A percentile compares a stretch with the other conserved stretches of the same genome.
These are phyloP conservation scores for Cirrhinus mrigala DNA, from an alignment of 2,797 vertebrate genomes.

Conservation along the genomic window DNA sequence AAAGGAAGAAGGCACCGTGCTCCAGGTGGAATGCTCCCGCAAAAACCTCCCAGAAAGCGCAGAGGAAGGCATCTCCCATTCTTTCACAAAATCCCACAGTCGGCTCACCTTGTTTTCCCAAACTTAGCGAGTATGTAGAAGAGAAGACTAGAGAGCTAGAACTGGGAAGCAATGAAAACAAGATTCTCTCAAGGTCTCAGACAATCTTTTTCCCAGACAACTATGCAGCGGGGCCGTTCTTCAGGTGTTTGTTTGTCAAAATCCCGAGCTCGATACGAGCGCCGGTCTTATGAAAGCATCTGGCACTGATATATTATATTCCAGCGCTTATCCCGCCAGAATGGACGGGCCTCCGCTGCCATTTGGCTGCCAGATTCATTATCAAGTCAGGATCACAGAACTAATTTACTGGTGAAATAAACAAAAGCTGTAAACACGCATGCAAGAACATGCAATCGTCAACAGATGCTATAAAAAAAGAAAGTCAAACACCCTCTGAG, in stretches of 20 bases:
- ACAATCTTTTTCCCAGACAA: conserved; percentile 62
- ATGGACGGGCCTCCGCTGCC: neutral
- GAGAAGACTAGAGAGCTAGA: conserved; percentile 30
- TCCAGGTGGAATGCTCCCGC: conserved; percentile 74
- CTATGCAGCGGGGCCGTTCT: conserved; percentile 59
- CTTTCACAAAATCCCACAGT: conserved; percentile 41
- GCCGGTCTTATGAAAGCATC: conserved; percentile 43
- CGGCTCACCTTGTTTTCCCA: conserved; percentile 37
- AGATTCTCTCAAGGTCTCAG: conserved; percentile 53
- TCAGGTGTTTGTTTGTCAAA: conserved; percentile 57
- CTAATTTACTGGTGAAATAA: conserved; percentile 42
- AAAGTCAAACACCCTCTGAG: neutral
- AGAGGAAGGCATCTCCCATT: conserved; percentile 30
- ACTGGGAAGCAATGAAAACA: conserved; percentile 46
- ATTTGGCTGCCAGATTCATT: conserved; percentile 50
- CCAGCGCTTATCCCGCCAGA: conserved; percentile 6
- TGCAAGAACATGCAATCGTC: conserved; percentile 24
- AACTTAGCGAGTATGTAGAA: conserved; percentile 16
- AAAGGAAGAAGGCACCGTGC: conserved; percentile 62
- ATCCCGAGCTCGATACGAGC: conserved; percentile 30
- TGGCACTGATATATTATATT: conserved; percentile 52
- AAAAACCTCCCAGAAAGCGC: conserved; percentile 51
- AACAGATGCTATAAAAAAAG: conserved; percentile 34
- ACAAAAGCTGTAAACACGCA: conserved; percentile 46
- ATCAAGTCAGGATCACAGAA: conserved; percentile 43